Evolutionary conservation across 1,140 invertebrate species (phyloP).

Genomic region (Zaprionus capensis): DNA sequence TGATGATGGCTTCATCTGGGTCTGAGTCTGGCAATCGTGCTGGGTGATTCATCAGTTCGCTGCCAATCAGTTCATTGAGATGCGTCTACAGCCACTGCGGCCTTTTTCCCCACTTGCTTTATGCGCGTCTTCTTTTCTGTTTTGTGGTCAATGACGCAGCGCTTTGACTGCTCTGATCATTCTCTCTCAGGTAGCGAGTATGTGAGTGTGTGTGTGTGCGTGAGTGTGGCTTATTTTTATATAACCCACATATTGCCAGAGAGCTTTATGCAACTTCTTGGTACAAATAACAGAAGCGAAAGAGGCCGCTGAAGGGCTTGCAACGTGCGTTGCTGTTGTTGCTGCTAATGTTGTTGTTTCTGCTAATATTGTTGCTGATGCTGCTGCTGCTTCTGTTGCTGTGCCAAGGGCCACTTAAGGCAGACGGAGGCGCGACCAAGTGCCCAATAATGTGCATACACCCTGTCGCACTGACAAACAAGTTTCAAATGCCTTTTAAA

Average conservation of each 20-base stretch:
- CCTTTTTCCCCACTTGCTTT: slow-evolving; percentile 45
- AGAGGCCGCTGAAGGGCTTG: slow-evolving; percentile 17
- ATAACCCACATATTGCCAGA: slow-evolving; percentile 67
- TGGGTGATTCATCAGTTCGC: slow-evolving; percentile 65
- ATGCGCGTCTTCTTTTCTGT: slow-evolving; percentile 39
- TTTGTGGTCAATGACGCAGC: slow-evolving; percentile 75
- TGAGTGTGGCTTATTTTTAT: slow-evolving; percentile 52
- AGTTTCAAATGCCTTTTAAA: slow-evolving; percentile 52
- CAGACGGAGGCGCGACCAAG: slow-evolving; percentile 26
- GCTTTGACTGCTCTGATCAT: slow-evolving; percentile 35
- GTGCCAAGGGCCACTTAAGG: slow-evolving; percentile 16
- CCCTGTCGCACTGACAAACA: slow-evolving; percentile 32
- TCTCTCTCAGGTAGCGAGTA: slow-evolving; percentile 25
- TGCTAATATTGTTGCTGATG: not conserved
- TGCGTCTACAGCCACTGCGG: slow-evolving; percentile 45
- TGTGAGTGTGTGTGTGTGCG: slow-evolving; percentile 9
- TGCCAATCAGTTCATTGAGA: slow-evolving; percentile 60
- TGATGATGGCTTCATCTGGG: slow-evolving; percentile 55
- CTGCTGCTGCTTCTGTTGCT: not conserved
- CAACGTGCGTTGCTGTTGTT: not conserved
- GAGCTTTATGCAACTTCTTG: slow-evolving; percentile 51
- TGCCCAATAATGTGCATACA: slow-evolving; percentile 40
- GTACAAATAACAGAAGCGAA: slow-evolving; percentile 20
- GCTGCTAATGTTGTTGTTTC: not conserved
- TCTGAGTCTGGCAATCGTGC: slow-evolving; percentile 36